Percentiles rank a stretch among this genome's conserved stretches.
Conservation (phyloP, 2,888 invertebrate genomes). For the Smittia aterrima region DNA sequence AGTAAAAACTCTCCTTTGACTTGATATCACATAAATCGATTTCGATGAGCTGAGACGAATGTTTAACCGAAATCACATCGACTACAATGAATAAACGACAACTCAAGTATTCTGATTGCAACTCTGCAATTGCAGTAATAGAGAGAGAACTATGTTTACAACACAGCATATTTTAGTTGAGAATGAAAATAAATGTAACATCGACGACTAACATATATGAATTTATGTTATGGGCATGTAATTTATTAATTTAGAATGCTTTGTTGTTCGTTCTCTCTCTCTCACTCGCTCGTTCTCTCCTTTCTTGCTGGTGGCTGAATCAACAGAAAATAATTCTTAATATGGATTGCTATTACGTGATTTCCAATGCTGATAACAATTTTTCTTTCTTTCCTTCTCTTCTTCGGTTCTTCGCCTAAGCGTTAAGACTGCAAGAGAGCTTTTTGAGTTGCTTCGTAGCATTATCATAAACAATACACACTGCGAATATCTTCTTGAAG, state of each 20-base stretch:
- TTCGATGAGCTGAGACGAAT: neutral
- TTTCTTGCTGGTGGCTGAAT: slow-evolving; percentile 5
- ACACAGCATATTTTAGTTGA: slow-evolving; percentile 6
- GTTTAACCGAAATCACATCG: neutral
- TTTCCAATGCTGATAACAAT: slow-evolving; percentile 25
- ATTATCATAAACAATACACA: slow-evolving; percentile 29
- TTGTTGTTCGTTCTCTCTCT: neutral
- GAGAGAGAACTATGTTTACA: slow-evolving; percentile 7
- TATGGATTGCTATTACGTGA: slow-evolving; percentile 27
- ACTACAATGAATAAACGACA: neutral
- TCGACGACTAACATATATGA: neutral
- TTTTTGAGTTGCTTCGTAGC: no score
- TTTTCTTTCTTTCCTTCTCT: slow-evolving; percentile 11
- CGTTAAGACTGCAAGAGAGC: neutral
- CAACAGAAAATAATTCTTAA: slow-evolving; percentile 30
- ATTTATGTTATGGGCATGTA: slow-evolving; percentile 34
- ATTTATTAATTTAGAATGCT: slow-evolving; percentile 33
- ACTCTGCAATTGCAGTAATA: neutral
- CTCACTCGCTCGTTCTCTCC: neutral
- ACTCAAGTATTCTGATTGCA: slow-evolving; percentile 2
- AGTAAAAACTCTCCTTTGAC: neutral
- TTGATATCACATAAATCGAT: slow-evolving; percentile 16
- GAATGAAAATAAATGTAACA: slow-evolving; percentile 15
- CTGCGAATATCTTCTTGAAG: neutral
- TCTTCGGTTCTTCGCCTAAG: neutral